Conservation (phyloP, 1,140 invertebrate genomes). For the Pinna nobilis region DNA sequence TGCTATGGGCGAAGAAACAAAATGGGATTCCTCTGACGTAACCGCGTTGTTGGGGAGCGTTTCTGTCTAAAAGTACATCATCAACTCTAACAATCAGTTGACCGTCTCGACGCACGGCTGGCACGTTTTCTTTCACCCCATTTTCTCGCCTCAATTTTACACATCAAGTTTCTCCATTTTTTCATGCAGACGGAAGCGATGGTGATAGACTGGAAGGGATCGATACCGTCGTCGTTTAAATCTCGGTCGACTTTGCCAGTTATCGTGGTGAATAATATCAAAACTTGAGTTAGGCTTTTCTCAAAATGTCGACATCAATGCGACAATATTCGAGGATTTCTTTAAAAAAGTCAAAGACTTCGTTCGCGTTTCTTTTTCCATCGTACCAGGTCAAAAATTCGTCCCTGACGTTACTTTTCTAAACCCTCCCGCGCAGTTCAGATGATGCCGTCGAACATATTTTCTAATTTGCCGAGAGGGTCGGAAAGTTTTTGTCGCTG, state of each 20-base stretch:
- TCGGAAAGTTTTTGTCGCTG: conserved; percentile 16
- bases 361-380: not conserved
- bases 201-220: conserved; percentile 41
- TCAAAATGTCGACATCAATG: conserved; percentile 39
- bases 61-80: not conserved
- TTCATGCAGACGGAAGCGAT: conserved; percentile 37
- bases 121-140: conserved; percentile 6
- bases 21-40: conserved; percentile 8
- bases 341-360: conserved; percentile 33
- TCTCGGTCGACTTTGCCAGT: not conserved
- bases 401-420: conserved; percentile 1
- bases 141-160: conserved; percentile 17
- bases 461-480: conserved; percentile 15
- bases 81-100: conserved; percentile 1
- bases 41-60: conserved; percentile 10
- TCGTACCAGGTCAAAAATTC: conserved; percentile 38
- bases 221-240: conserved; percentile 4
- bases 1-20: conserved; percentile 23
- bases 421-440: conserved; percentile 1
- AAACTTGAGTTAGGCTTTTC: conserved; percentile 23
- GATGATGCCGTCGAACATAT: conserved; percentile 23
- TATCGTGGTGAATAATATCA: conserved; percentile 21
- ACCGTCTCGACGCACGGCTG: conserved; percentile 18
- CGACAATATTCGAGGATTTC: conserved; percentile 37
- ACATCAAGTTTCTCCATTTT: conserved; percentile 15